Evolutionary conservation across 2,888 invertebrate genomes (phyloP), one percentile per base, ranked within the genome.

Genomic region (Drosophila longiperda): DNA sequence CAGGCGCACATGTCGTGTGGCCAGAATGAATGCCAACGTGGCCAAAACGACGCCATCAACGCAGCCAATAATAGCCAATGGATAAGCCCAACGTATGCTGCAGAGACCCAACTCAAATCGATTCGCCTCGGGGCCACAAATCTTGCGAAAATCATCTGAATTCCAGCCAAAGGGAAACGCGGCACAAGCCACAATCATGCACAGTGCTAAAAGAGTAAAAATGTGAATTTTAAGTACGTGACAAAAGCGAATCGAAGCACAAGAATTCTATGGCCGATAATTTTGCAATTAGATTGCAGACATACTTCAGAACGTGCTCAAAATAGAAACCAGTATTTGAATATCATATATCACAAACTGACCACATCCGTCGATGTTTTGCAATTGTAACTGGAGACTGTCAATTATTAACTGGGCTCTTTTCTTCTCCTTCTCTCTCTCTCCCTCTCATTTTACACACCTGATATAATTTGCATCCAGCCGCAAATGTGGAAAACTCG

Each of bases 391-490:
- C 29, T 66, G 32, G 61, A 70, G 48, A 40, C 55, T 67, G 49
- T 40, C 38, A 67, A 66, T 54, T 54, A 32, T 57, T 32, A 57
- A n/a, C 49, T 65, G 36, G 34, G 34, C 59, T 59, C n/a, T 6
- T 29, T 53, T 32, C 58, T 7, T 32, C 29, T 20, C 23, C 17
- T 17, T 17, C 20, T 23, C 17, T 17, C 23, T 8, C 33, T 20
- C 17, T 9, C 29, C 11, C 32, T 32, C n/a, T 17, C 29, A 23
- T 45, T 23, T 45, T 29, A 79, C 80, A 95, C 93, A 99, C 99
- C 98, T 91, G 98, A 98, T 82, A 98, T 94, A n/a, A 98, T 94
- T 93, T 99, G 99, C 94, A 99, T 95, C 97, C 98, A 98, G 54
- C 97, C 99, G 91, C 98, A 98, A 73, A 98, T 95, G 91, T 97